Conservation (phyloP, 1,140 invertebrate species). For the Phymastichus coffea region DNA sequence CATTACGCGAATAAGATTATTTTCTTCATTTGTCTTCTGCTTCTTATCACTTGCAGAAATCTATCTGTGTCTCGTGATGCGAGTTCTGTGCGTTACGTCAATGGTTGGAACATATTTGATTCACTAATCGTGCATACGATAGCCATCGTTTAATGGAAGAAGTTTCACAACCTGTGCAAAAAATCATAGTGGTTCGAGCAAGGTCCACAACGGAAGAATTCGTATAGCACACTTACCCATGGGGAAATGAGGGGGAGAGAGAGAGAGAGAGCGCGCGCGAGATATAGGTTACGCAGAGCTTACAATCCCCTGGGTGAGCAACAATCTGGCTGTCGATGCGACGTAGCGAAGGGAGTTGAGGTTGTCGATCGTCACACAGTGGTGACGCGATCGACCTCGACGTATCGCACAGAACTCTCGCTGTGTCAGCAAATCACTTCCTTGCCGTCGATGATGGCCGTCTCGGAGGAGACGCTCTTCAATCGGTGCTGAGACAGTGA, state of each 20-base stretch:
- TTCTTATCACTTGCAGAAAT: constrained; percentile 1
- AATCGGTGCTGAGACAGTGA: constrained; percentile 74
- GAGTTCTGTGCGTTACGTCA: constrained; percentile 50
- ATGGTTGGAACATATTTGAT: constrained; percentile 15
- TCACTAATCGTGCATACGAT: constrained; percentile 17
- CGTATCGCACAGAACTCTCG: constrained; percentile 88
- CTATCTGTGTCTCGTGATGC: too few relatives aligned
- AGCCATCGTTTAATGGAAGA: too few relatives aligned
- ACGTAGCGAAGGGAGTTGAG: neutral
- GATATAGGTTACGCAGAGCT: too few relatives aligned
- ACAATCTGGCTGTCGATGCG: too few relatives aligned
- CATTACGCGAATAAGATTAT: neutral
- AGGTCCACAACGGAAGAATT: too few relatives aligned
- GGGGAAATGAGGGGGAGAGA: too few relatives aligned
- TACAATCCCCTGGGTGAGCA: too few relatives aligned
- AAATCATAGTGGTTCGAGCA: too few relatives aligned
- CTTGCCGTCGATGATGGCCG: constrained; percentile 77
- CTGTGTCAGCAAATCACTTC: constrained; percentile 91
- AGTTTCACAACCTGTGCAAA: too few relatives aligned
- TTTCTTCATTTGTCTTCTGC: too few relatives aligned
- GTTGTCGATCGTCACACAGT: constrained; percentile 72
- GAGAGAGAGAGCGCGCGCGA: too few relatives aligned
- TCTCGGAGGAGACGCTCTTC: constrained; percentile 75
- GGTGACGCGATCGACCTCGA: constrained; percentile 84
- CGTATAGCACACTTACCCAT: too few relatives aligned